phyloP scores from a whole-genome alignment of 2,888 invertebrate genomes.

The Oscheius sp. region DNA sequence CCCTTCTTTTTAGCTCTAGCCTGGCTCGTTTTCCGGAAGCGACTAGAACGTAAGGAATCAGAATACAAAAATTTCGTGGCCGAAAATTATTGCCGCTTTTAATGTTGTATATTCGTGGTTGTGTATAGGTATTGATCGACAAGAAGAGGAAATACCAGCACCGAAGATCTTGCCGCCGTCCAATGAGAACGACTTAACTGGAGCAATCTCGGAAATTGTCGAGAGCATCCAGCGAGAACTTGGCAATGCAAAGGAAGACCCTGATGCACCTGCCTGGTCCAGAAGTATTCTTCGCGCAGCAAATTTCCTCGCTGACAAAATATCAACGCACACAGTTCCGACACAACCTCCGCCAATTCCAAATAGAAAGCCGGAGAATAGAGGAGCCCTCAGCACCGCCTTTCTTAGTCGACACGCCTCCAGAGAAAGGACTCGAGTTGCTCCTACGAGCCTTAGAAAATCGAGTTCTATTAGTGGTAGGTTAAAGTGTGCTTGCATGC shows the following conservation, averaged over 20 bases:
- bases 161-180: constrained; percentile 43
- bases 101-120: background rate
- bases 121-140: background rate
- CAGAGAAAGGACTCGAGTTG: background rate
- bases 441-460: background rate
- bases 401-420: background rate
- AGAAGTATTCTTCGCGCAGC: constrained; percentile 63
- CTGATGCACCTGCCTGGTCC: constrained; percentile 57
- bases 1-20: constrained; percentile 80
- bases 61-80: background rate
- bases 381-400: constrained; percentile 1
- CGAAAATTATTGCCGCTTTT: constrained; percentile 6
- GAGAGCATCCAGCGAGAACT: constrained; percentile 46
- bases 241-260: constrained; percentile 32
- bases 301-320: constrained; percentile 62
- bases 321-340: constrained; percentile 37
- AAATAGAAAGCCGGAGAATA: constrained; percentile 24
- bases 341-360: constrained; percentile 22
- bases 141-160: constrained; percentile 32
- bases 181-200: constrained; percentile 45
- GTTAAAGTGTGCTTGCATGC: constrained; percentile 13
- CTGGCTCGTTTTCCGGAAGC: constrained; percentile 89
- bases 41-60: constrained; percentile 82
- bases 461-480: constrained; percentile 29
- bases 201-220: constrained; percentile 49